Evolutionary conservation across 2,888 invertebrate genomes (phyloP), one percentile per base, ranked within the genome.

Genomic region (Agonum fuliginosum): DNA sequence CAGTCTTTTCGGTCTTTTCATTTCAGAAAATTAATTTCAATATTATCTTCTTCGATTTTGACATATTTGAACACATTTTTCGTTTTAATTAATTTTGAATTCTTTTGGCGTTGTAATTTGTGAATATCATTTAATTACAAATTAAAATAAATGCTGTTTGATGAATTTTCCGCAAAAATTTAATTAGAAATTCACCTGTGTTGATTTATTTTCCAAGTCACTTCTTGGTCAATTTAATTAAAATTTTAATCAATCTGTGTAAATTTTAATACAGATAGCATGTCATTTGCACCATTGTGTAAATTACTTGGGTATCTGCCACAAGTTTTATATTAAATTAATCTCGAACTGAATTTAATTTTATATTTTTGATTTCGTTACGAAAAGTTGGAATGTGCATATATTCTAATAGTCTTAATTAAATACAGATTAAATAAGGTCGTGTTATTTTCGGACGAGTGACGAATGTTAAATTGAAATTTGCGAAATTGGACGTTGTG

Each of bases 171-270:
- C 37, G 22, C 8, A 24, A 54, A 54, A 24, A 54, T 24, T 54
- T 54, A 54, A 27, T 54, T 51, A 4, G 2, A 12, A 37, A 37
- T 1, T 37, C 54, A 54, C 10, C 24, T 20, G 19, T 24, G 54
- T 54, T 24, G 54, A 24, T 54, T 54, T 54, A 54, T 54, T 54
- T 37, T 54, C 22, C 3, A 10, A 12, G 12, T 20, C 24, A 54
- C 24, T 54, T 54, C 22, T 20, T 22, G 10, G 10, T n/a, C 24
- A 24, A 24, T 54, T 54, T 54, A 54, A 54, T 54, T 54, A 54
- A 54, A 54, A 54, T 24, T 54, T 54, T 54, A 54, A 54, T 54
- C 54, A 54, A 54, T 54, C 54, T 54, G 54, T 54, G 8, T 54
- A 37, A 37, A 54, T 54, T 54, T 54, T 54, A 54, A 54, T 54